Evolutionary conservation across 92 coral and sea anemone species (phyloP), one percentile per base, ranked within the genome.

Genomic region (Bergia puertoricense): DNA sequence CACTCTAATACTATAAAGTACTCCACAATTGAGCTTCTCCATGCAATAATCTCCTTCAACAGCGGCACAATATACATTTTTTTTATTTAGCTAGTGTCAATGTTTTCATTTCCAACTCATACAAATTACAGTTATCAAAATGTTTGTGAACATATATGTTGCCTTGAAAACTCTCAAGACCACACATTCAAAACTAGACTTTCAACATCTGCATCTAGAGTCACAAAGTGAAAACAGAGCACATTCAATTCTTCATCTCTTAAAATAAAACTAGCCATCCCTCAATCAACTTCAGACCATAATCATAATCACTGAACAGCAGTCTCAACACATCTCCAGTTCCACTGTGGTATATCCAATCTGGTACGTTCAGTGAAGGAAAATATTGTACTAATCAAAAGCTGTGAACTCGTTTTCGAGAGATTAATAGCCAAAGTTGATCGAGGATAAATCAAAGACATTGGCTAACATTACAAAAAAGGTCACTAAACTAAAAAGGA

Each of bases 61-160:
- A 51, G 59, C 48, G 82, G 51, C 82, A 78, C 82, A 78, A 78
- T 78, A 20, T 10, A 65, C 40, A 23, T 2, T 39, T 7, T 30
- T 22, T 2, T 10, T 78, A 74, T 22, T 48, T 2, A 5, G 16
- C 45, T 62, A 48, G 82, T 45, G 59, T 2, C 40, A 48, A 30
- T 78, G 82, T 15, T 78, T 78, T 44, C 18, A 78, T 78, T 78
- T 78, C 82, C n/a, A 18, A 48, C 40, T 45, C 66, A 48, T 9
- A 23, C 40, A 8, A 72, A 72, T 72, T 2, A n/a, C 41, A 71
- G 2, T 14, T 72, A 42, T 36, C 42, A 36, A 23, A 39, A 30
- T 4, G 14, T 13, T 54, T 54, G 0, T 1, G 16, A 23, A 72
- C 16, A 30, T 2, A 14, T 37, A 6, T 8, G 0, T 72, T 10